Percentiles rank a stretch among this genome's conserved stretches.
phyloP scores from a whole-genome alignment of 2,797 vertebrate species.

The Semaprochilodus insignis region DNA sequence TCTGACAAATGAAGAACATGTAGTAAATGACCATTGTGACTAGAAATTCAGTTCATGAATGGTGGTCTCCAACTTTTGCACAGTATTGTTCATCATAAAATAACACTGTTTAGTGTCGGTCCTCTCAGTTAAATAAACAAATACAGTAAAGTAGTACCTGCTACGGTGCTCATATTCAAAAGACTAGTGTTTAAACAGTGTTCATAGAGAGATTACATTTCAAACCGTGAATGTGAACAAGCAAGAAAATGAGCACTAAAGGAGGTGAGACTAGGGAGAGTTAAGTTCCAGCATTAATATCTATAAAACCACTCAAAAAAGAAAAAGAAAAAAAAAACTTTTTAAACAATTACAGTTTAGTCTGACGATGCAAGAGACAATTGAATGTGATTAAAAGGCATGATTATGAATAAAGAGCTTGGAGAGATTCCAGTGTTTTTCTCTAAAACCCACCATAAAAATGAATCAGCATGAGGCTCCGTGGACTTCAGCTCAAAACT shows the following conservation, averaged over 20 bases:
- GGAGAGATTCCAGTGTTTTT: background rate
- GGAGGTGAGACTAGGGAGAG: background rate
- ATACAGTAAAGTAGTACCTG: too few relatives aligned
- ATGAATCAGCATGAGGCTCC: conserved; percentile 10
- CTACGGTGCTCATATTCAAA: too few relatives aligned
- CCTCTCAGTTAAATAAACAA: too few relatives aligned
- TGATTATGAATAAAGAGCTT: background rate
- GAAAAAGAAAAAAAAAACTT: background rate
- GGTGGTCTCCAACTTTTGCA: too few relatives aligned
- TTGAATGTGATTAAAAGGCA: background rate
- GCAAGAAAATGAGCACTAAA: background rate
- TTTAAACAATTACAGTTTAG: background rate
- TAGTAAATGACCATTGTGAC: too few relatives aligned
- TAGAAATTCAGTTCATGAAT: too few relatives aligned
- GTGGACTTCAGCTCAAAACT: conserved; percentile 4
- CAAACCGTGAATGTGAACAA: background rate
- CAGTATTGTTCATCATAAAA: too few relatives aligned
- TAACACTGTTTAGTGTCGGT: too few relatives aligned
- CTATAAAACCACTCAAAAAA: background rate
- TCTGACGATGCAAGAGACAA: background rate
- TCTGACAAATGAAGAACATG: too few relatives aligned
- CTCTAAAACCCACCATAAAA: background rate
- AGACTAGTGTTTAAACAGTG: too few relatives aligned
- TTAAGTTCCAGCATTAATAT: background rate
- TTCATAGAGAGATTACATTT: background rate